Percentiles rank a stretch among this genome's conserved stretches.
Evolutionary conservation across 2,888 invertebrate genomes (phyloP).

Genomic region (Spicauda simplicius): DNA sequence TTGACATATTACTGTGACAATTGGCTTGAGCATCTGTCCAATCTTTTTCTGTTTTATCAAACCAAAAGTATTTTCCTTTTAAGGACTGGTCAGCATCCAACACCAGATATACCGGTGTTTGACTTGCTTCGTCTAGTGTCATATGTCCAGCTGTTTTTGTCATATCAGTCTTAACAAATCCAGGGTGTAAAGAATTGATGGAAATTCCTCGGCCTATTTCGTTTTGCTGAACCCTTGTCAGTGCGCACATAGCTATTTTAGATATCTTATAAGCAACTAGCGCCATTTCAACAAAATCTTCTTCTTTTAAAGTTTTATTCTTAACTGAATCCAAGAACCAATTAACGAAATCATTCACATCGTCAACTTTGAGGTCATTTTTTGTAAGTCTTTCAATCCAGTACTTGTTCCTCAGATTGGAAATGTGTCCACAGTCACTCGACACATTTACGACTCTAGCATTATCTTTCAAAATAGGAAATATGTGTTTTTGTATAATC

Average conservation of each 20-base stretch:
- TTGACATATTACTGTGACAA: constrained; percentile 4
- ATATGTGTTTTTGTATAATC: constrained; percentile 47
- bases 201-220: constrained; percentile 47
- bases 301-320: constrained; percentile 41
- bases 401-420: constrained; percentile 45
- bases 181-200: constrained; percentile 50
- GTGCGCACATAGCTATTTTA: constrained; percentile 48
- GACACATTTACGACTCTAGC: constrained; percentile 50
- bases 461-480: constrained; percentile 46
- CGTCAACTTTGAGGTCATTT: constrained; percentile 42
- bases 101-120: constrained; percentile 46
- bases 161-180: constrained; percentile 50
- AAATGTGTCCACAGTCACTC: constrained; percentile 50
- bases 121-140: constrained; percentile 43
- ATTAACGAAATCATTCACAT: constrained; percentile 46
- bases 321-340: constrained; percentile 50
- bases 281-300: constrained; percentile 45
- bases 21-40: constrained; percentile 43
- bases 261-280: constrained; percentile 47
- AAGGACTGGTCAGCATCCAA: constrained; percentile 48
- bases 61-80: constrained; percentile 42
- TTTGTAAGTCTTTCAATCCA: constrained; percentile 47
- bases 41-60: constrained; percentile 42
- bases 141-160: constrained; percentile 43
- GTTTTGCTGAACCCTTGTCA: constrained; percentile 48